These are phyloP conservation scores for Drosophila asahinai DNA, from an alignment of 1,140 invertebrate species.

Conservation along the genomic window DNA sequence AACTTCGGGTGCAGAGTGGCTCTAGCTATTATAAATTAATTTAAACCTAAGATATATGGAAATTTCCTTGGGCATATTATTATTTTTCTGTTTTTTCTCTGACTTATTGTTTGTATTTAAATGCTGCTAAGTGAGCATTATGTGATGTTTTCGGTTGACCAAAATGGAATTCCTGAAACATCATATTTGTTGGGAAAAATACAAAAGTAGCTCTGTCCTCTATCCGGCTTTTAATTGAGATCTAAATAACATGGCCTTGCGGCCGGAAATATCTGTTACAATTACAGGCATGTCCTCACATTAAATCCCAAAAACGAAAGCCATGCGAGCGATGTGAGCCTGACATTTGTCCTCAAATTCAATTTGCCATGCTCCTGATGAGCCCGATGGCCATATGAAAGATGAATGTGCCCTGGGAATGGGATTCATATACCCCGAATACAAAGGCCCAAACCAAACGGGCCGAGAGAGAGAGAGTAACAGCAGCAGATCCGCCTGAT, in stretches of 20 bases:
- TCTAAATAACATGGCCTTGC: slow-evolving; percentile 8
- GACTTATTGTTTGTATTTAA: neutral
- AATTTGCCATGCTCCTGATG: slow-evolving; percentile 40
- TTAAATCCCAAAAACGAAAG: neutral
- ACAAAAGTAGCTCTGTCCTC: neutral
- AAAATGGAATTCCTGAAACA: slow-evolving; percentile 6
- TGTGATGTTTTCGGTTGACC: slow-evolving; percentile 3
- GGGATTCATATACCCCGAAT: neutral
- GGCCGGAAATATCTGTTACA: slow-evolving; percentile 14
- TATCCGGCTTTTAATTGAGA: slow-evolving; percentile 3
- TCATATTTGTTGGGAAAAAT: neutral
- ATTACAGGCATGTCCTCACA: neutral
- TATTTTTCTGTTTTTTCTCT: neutral
- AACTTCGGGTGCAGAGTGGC: too few species aligned
- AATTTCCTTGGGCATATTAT: neutral
- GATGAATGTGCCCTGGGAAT: slow-evolving; percentile 18
- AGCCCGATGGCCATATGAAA: slow-evolving; percentile 41
- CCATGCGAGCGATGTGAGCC: neutral
- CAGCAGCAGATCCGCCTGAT: slow-evolving; percentile 5
- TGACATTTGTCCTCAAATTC: slow-evolving; percentile 31
- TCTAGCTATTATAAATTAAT: neutral
- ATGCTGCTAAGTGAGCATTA: neutral
- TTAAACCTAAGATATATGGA: neutral
- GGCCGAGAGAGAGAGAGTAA: neutral
- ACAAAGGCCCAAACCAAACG: neutral